Evolutionary conservation across 2,797 vertebrate species (phyloP).

Genomic region (Serranus cabrilla): DNA sequence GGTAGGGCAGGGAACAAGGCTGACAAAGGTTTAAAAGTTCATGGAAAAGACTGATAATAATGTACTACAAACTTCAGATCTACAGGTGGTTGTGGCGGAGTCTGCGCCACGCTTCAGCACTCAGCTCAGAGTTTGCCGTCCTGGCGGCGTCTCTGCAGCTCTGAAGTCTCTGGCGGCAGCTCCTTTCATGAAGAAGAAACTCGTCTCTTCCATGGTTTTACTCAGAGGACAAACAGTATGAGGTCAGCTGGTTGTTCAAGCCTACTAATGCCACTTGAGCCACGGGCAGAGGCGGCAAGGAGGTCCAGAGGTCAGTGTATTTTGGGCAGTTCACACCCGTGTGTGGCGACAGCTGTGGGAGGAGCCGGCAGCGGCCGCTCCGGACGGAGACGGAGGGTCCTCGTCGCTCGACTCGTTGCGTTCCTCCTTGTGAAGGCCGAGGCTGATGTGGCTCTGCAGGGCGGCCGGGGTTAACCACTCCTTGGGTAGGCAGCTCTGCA

Average conservation of each 20-base stretch:
- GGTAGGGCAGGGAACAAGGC: conserved; percentile 76
- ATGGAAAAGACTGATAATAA: conserved; percentile 72
- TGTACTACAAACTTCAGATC: conserved; percentile 65
- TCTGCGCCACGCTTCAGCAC: conserved; percentile 55
- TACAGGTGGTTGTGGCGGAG: conserved; percentile 58
- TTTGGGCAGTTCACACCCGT: conserved; percentile 84
- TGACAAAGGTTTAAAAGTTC: conserved; percentile 76
- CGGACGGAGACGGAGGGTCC: conserved; percentile 87
- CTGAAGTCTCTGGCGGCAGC: conserved; percentile 59
- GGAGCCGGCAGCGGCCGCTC: conserved; percentile 80
- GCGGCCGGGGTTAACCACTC: conserved; percentile 96
- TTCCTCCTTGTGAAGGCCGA: conserved; percentile 92
- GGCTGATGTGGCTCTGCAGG: conserved; percentile 95
- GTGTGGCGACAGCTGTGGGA: conserved; percentile 93
- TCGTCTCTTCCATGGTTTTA: conserved; percentile 58
- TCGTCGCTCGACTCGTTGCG: conserved; percentile 89
- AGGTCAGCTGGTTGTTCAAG: conserved; percentile 84
- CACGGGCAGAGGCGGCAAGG: conserved; percentile 43
- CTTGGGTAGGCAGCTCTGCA: conserved; percentile 95
- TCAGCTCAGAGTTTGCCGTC: conserved; percentile 43
- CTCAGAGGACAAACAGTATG: conserved; percentile 69
- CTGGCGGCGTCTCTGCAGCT: conserved; percentile 49
- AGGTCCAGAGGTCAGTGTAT: conserved; percentile 61
- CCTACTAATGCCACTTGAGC: conserved; percentile 63
- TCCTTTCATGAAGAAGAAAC: conserved; percentile 32